phyloP scores from a whole-genome alignment of 1,140 invertebrate genomes.

The Diorhabda carinulata region DNA sequence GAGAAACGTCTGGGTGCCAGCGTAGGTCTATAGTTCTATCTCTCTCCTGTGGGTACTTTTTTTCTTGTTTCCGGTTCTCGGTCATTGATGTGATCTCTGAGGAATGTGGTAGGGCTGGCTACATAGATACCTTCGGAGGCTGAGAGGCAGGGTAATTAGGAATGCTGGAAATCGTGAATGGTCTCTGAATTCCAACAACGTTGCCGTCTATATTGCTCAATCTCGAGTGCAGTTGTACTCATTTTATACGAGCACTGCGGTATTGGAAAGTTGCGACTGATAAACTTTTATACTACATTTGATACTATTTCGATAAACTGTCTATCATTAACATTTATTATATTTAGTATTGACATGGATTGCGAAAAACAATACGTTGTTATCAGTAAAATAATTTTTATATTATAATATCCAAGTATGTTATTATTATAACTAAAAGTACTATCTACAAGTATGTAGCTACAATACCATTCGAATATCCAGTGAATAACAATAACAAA shows the following conservation, averaged over 20 bases:
- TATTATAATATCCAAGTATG: too few species aligned
- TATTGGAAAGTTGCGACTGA: too few species aligned
- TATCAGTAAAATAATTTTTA: too few species aligned
- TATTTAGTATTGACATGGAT: too few species aligned
- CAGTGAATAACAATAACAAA: too few species aligned
- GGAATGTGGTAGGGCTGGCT: constrained; percentile 48
- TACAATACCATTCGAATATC: too few species aligned
- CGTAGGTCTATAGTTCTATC: constrained; percentile 33
- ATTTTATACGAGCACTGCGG: constrained; percentile 1
- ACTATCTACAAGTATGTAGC: too few species aligned
- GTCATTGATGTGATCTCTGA: constrained; percentile 49
- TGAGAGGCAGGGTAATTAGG: constrained; percentile 34
- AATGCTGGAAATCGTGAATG: constrained; percentile 49
- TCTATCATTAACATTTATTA: too few species aligned
- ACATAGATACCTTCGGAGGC: constrained; percentile 26
- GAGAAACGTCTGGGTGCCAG: constrained; percentile 33
- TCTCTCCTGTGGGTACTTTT: constrained; percentile 32
- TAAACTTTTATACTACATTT: too few species aligned
- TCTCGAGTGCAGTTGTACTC: constrained; percentile 30
- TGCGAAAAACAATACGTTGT: too few species aligned
- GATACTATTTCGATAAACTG: too few species aligned
- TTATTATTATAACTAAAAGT: too few species aligned
- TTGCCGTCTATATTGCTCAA: constrained; percentile 31
- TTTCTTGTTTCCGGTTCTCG: constrained; percentile 44
- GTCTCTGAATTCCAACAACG: constrained; percentile 42